Evolutionary conservation across 2,888 invertebrate species (phyloP), one percentile per base, ranked within the genome.

Genomic region (Hypselothyrea guttata): DNA sequence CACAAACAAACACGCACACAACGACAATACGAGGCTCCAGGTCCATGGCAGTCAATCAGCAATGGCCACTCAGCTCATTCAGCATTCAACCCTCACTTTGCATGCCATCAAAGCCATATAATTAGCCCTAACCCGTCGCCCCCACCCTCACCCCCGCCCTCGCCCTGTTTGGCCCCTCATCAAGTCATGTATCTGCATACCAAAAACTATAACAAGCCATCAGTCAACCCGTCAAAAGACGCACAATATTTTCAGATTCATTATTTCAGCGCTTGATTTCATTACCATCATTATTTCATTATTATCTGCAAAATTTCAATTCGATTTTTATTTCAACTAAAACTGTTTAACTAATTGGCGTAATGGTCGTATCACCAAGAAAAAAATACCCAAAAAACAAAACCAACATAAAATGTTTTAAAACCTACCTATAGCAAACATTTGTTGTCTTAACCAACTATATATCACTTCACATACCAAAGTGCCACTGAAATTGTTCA

Each of bases 271-370:
- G 2, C 4, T 33, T 11, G 22, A 8, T 8, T 31, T 9, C 33
- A 28, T 28, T 28, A 8, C 8, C 22, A 4, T 22, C 5, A 22
- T 22, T 22, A 22, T 5, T 22, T 5, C 5, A 22, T 22, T 5
- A 22, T 22, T 22, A 4, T 22, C 3, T 22, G 22, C 22, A 22
- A 22, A 22, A n/a, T n/a, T n/a, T n/a, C n/a, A n/a, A n/a, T n/a
- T 27, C 1, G 48, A 37, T 40, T 67, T 56, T 60, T 8, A 12
- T 22, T 45, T 11, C 22, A 15, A 35, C 7, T 1, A 15, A 53
- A 62, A 62, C 12, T 75, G 68, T 72, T 71, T 75, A 78, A 86
- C 88, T 86, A 87, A 87, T 87, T 87, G 87, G 87, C 83, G 83
- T 63, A 77, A 75, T 66, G 88, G 86, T 81, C 67, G 78, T 64